phyloP scores from a whole-genome alignment of 1,140 invertebrate genomes.

The Tenebrio molitor region DNA sequence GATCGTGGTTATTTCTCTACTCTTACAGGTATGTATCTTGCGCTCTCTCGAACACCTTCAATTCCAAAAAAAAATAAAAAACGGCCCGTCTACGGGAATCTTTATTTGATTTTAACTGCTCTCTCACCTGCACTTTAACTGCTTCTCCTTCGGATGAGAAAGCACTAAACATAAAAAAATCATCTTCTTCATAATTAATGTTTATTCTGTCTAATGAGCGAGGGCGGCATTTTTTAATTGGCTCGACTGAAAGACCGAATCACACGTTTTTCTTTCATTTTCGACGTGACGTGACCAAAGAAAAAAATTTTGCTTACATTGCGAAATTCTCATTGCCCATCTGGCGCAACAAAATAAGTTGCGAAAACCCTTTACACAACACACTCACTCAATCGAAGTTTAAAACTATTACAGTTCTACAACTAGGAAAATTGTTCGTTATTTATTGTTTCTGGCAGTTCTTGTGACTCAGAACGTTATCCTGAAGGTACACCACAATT shows the following conservation, averaged over 20 bases:
- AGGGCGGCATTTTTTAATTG: slow-evolving; percentile 19
- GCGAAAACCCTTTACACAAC: too few species aligned
- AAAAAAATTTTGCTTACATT: background rate
- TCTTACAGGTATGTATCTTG: slow-evolving; percentile 80
- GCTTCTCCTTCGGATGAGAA: background rate
- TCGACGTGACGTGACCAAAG: background rate
- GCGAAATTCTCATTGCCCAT: too few species aligned
- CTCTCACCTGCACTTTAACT: background rate
- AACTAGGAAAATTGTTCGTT: too few species aligned
- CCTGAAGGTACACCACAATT: too few species aligned
- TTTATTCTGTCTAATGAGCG: slow-evolving; percentile 27
- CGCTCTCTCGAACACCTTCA: background rate
- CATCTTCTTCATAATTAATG: slow-evolving; percentile 30
- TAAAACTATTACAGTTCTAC: too few species aligned
- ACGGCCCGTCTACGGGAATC: background rate
- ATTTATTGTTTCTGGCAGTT: too few species aligned
- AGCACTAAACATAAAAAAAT: slow-evolving; percentile 9
- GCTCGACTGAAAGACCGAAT: slow-evolving; percentile 10
- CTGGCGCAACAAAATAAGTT: too few species aligned
- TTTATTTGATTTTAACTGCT: background rate
- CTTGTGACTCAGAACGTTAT: too few species aligned
- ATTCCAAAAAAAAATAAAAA: background rate
- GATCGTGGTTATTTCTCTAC: slow-evolving; percentile 88
- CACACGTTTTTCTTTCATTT: background rate
- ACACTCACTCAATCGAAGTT: too few species aligned